Base-by-base conservation (phyloP, 37 sponge, comb jelly and placozoan genomes). In the Mnemiopsis leidyi region DNA sequence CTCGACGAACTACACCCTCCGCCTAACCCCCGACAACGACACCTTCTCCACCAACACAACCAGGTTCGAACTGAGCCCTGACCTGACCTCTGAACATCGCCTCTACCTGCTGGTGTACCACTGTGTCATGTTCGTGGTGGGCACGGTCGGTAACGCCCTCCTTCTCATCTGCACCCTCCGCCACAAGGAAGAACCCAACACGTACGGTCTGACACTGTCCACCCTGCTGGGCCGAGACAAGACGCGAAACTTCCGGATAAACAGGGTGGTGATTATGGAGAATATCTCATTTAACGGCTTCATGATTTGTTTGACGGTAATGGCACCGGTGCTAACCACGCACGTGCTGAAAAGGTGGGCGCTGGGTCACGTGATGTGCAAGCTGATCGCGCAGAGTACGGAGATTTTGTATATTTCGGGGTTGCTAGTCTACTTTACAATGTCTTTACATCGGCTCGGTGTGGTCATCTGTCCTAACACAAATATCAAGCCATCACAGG, bases 351-450 rank as follows among this genome's bases (percentile, higher is more conserved):
- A 32, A 32, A 9, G 36, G 7, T 77, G 32, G 18, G 36, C 32
- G 1, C 20, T 77, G 36, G 79, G 79, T 26, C 32, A 77, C 18
- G 32, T 26, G 26, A 16, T 77, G 79, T 77, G 79, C 18, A 77
- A 77, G 0, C 79, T 77, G 79, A 77, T 77, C 20, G 79, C 79
- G 36, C 79, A 77, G 36, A 77, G 20, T 36, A 77, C 32, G 79
- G 79, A 77, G 79, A 77, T 77, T 16, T 32, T 77, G 36, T 77
- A 77, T 36, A 77, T 32, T 77, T 31, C 79, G 36, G 20, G 79
- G 34, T 18, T 34, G 18, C 1, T 32, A 5, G 36, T 77, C 33
- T 77, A 34, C 79, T 77, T 77, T 32, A 77, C 79, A 28, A 26
- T 77, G 79, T 77, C 79, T 77, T 13, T 77, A 13, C 32, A 77